Conservation (phyloP, 2,888 invertebrate genomes). For the Holacanthella duospinosa region DNA sequence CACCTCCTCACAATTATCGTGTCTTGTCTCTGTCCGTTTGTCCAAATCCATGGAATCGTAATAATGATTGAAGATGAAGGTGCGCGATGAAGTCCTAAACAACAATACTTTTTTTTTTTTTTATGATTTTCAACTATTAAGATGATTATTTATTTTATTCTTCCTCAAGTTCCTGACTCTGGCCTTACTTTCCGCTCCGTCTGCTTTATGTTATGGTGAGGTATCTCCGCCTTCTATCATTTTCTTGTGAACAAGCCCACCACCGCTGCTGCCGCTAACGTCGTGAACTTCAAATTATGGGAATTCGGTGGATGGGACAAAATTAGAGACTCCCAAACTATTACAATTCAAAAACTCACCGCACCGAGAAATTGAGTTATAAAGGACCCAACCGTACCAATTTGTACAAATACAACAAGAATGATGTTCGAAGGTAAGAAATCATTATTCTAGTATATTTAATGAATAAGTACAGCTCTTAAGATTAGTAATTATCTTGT, state of each 20-base stretch:
- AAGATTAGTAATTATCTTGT: not conserved
- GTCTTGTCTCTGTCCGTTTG: not conserved
- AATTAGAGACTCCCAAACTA: not conserved
- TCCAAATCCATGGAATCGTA: not conserved
- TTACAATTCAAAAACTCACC: not conserved
- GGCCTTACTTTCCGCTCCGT: not conserved
- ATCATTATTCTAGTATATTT: too few relatives aligned
- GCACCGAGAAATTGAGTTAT: not conserved
- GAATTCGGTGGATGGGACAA: not conserved
- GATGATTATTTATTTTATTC: not conserved
- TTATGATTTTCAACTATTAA: not conserved
- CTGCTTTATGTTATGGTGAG: not conserved
- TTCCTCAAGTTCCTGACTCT: not conserved
- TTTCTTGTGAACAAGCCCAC: too few relatives aligned
- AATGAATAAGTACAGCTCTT: too few relatives aligned
- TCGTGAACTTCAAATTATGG: constrained; percentile 2
- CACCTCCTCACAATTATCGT: not conserved
- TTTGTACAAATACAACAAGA: too few relatives aligned
- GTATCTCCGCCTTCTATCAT: not conserved
- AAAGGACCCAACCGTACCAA: not conserved
- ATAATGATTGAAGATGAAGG: not conserved
- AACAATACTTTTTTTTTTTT: not conserved
- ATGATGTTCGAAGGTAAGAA: too few relatives aligned
- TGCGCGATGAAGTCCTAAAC: too few relatives aligned
- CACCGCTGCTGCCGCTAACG: not conserved